Percentiles rank a stretch among this genome's conserved stretches.
Conservation (phyloP, 2,888 invertebrate species). For the Tolmerus cingulatus region DNA sequence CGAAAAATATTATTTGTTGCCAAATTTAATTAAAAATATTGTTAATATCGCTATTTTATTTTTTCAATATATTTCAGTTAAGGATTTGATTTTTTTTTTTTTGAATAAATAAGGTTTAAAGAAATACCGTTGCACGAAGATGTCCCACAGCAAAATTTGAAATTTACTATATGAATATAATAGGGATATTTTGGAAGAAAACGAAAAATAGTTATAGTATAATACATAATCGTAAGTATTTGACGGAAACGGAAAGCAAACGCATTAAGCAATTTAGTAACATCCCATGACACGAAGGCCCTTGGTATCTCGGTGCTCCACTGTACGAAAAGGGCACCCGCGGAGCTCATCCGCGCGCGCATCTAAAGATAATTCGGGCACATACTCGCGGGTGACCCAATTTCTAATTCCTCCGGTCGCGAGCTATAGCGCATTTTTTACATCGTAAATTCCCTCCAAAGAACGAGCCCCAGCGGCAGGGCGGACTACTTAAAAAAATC, state of each 20-base stretch:
- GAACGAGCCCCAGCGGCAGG: neutral
- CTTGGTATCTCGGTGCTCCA: neutral
- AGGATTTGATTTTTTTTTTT: no score
- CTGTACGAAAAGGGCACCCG: constrained; percentile 23
- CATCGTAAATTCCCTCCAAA: neutral
- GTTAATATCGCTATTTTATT: no score
- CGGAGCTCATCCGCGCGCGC: neutral
- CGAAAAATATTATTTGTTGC: no score
- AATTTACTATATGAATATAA: no score
- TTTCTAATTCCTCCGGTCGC: neutral
- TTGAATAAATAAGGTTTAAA: no score
- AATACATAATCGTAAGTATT: neutral
- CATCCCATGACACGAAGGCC: constrained; percentile 5
- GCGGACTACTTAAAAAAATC: constrained; percentile 34
- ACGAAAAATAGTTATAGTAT: neutral
- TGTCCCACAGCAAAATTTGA: no score
- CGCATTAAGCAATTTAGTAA: neutral
- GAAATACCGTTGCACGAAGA: no score
- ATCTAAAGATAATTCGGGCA: constrained; percentile 15
- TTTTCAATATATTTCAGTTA: no score
- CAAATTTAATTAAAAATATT: no score
- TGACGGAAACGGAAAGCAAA: neutral
- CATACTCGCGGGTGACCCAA: constrained; percentile 16
- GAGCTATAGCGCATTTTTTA: neutral
- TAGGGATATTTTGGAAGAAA: neutral